These are phyloP conservation scores for Leistus spinibarbis DNA, from an alignment of 2,888 invertebrate species.

Conservation along the genomic window DNA sequence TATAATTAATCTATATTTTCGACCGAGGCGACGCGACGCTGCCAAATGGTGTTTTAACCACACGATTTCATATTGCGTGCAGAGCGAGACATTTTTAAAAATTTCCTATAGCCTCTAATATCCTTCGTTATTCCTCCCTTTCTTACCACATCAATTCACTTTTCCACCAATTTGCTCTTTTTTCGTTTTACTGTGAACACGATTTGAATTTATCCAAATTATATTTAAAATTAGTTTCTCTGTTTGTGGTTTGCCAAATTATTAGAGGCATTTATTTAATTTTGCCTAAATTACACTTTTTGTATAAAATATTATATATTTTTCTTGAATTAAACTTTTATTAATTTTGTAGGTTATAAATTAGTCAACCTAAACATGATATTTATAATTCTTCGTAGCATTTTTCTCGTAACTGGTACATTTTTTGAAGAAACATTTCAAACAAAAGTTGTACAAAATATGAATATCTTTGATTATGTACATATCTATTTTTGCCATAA, in stretches of 20 bases:
- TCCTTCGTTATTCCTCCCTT: background rate
- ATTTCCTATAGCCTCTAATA: background rate
- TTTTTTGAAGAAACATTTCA: too few relatives aligned
- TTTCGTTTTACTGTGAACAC: slow-evolving; percentile 6
- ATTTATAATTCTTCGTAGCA: too few relatives aligned
- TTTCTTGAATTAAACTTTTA: too few relatives aligned
- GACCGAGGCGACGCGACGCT: slow-evolving; percentile 11
- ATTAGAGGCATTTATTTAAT: background rate
- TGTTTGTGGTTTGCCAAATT: background rate
- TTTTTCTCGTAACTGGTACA: too few relatives aligned
- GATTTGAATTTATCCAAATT: slow-evolving; percentile 3
- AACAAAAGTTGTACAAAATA: too few relatives aligned
- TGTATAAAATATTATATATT: too few relatives aligned
- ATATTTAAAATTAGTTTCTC: background rate
- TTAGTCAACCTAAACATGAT: too few relatives aligned
- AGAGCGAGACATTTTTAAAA: slow-evolving; percentile 22
- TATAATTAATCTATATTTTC: slow-evolving; percentile 33
- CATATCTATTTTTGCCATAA: too few relatives aligned
- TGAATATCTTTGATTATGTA: too few relatives aligned
- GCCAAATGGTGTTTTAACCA: slow-evolving; percentile 36
- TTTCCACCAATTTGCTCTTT: background rate
- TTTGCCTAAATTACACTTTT: too few relatives aligned
- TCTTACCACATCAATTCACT: background rate
- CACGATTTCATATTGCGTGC: slow-evolving; percentile 36
- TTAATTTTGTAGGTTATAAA: too few relatives aligned